Base-by-base conservation (phyloP, 2,888 invertebrate genomes). In the Trimorus sp. region DNA sequence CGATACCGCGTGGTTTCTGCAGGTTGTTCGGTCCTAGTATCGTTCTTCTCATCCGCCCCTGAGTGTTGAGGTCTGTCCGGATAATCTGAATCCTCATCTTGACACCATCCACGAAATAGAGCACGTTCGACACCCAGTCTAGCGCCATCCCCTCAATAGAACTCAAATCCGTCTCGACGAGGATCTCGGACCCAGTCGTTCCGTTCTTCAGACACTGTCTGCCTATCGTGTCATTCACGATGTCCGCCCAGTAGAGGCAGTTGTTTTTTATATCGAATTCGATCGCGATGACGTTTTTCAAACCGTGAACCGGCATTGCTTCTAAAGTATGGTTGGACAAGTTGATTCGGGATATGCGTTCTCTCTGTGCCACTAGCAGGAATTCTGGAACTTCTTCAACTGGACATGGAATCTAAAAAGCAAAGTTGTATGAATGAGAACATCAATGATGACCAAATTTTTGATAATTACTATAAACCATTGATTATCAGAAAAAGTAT, bases 221-320 rank as follows among this genome's bases (percentile, higher is more conserved):
- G 79, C 95, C 95, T 82, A 98, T 97, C 26, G 95, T 95, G 86
- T 97, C 96, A 8, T 94, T 92, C 66, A 95, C 95, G 78, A 96
- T 96, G 89, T 98, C 97, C 0, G 97, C 97, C 96, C 97, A 98
- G 90, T 96, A 98, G 0, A 98, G 93, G 89, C 97, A 97, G 88
- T 97, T 97, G 85, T 96, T 95, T 79, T 93, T 94, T 92, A 97
- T 93, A 89, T 98, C 97, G 89, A 96, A 98, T 89, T 98, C 98
- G 15, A 98, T 94, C 0, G 97, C 96, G 56, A 97, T 96, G 0
- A 97, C 97, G 89, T 97, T 96, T 86, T 95, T 94, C 83, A 97
- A 93, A 78, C 94, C 94, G 36, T 93, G 93, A 0, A 97, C 93
- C 0, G 97, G 96, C 53, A 96, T 92, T 14, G 93, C 90, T 62